Evolutionary conservation across 2,888 invertebrate species (phyloP), one percentile per base, ranked within the genome.

Genomic region (Aporophyla lueneburgensis): DNA sequence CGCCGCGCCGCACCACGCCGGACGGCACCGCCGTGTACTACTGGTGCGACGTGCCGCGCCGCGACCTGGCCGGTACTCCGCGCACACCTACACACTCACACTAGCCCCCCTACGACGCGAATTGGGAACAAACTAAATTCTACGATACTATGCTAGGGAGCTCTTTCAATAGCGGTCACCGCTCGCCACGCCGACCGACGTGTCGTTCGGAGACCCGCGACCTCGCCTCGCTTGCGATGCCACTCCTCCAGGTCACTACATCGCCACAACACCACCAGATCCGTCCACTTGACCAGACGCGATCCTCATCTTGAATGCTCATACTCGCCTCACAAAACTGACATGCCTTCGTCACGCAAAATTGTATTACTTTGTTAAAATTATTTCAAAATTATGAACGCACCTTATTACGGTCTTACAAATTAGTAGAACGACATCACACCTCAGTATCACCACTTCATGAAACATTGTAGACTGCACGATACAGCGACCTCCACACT

Each of bases 1-100:
- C 98, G 85, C 98, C 98, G 78, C 98, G 97, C 92, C 97, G 98
- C 85, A 97, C 97, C 89, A 98, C 98, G 76, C 98, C 98, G 49
- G 98, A 98, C 95, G 98, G 98, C 89, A 98, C 98, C 81, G 97
- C 98, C 92, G 97, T 98, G 92, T 98, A 98, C 97, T 98, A 98
- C 97, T 98, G 98, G 98, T 98, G 98, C 96, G 98, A 98, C 96
- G 94, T 98, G 94, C 97, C 98, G 88, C 97, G 97, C 90, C 96
- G 95, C 88, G 92, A 94, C 71, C 74, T 93, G 74, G 93, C 96
- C 95, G 97, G 97, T 97, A 96, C 93, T 72, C 65, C 27, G 54
- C 73, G 33, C 43, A 63, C 68, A 19, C 65, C 63, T 16, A 74
- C 65, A 51, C 76, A 46, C 71, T 27, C 46, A 43, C 78, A 46